Conservation (phyloP, 1,140 invertebrate species). For the Drosophila auraria region DNA sequence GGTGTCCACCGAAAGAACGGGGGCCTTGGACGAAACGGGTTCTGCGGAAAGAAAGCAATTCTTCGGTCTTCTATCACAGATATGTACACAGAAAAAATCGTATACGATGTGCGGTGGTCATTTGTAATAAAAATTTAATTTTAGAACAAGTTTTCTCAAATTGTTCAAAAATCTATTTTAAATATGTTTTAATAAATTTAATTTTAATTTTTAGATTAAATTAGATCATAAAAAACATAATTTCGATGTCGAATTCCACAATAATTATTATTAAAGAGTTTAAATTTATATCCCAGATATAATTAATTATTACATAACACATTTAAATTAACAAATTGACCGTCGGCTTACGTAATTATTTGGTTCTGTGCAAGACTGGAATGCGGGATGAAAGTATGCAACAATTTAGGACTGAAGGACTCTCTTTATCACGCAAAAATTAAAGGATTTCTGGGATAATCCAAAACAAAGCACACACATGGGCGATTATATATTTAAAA, state of each 20-base stretch:
- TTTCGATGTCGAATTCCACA: too few relatives aligned
- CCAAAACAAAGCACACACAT: too few relatives aligned
- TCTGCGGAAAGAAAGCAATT: conserved; percentile 85
- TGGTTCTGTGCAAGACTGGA: neutral
- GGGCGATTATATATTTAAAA: too few relatives aligned
- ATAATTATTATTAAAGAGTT: too few relatives aligned
- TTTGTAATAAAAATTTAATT: neutral
- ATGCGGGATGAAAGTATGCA: conserved; percentile 6
- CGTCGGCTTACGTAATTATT: too few relatives aligned
- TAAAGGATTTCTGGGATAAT: neutral
- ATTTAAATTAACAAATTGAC: too few relatives aligned
- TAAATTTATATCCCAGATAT: too few relatives aligned
- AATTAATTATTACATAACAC: too few relatives aligned
- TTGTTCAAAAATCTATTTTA: neutral
- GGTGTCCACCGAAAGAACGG: conserved; percentile 86
- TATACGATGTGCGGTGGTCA: neutral
- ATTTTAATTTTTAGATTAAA: too few relatives aligned
- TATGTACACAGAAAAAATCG: neutral
- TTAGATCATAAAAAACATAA: too few relatives aligned
- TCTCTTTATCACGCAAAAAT: too few relatives aligned
- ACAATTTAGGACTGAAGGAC: neutral
- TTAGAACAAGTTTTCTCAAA: neutral
- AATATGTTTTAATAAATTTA: too few relatives aligned
- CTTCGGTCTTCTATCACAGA: neutral
- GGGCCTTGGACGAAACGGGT: conserved; percentile 87